Evolutionary conservation across 2,113 vertebrate genomes (phyloP).

Genomic region (Hyla sarda): DNA sequence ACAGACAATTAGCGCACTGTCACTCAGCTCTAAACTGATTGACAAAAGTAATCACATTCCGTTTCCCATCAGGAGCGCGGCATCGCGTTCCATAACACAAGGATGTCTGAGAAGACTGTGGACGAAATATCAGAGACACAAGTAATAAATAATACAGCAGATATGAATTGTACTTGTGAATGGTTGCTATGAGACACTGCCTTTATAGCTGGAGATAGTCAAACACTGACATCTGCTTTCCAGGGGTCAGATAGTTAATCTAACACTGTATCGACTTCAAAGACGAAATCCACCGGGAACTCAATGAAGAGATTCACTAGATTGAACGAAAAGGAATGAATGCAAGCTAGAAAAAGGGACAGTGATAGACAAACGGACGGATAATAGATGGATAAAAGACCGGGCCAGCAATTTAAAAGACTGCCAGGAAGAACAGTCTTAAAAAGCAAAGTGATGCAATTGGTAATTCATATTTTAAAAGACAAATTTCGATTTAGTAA

Average conservation of each 20-base stretch:
- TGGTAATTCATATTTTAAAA: too few species aligned
- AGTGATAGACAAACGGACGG: neutral
- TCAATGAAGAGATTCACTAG: neutral
- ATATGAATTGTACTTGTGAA: neutral
- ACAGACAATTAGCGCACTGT: slow-evolving; percentile 39
- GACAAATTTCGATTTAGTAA: too few species aligned
- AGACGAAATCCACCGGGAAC: slow-evolving; percentile 3
- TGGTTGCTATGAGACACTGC: neutral
- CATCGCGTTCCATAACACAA: neutral
- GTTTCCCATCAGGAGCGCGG: neutral
- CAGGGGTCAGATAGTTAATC: slow-evolving; percentile 30
- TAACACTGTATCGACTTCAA: slow-evolving; percentile 17
- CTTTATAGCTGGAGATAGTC: neutral
- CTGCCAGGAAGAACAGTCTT: too few species aligned
- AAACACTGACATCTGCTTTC: neutral
- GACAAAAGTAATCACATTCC: slow-evolving; percentile 42
- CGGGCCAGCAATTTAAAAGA: too few species aligned
- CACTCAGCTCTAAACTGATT: slow-evolving; percentile 42
- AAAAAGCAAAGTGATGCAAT: too few species aligned
- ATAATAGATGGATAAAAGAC: neutral
- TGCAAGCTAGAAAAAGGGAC: neutral
- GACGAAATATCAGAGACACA: neutral
- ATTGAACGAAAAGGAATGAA: neutral
- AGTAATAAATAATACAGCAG: neutral
- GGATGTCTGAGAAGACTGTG: neutral